A percentile compares a stretch with the other conserved stretches of the same genome.
Conservation (phyloP, 2,113 vertebrate genomes). For the Rhadina sibilatrix region DNA sequence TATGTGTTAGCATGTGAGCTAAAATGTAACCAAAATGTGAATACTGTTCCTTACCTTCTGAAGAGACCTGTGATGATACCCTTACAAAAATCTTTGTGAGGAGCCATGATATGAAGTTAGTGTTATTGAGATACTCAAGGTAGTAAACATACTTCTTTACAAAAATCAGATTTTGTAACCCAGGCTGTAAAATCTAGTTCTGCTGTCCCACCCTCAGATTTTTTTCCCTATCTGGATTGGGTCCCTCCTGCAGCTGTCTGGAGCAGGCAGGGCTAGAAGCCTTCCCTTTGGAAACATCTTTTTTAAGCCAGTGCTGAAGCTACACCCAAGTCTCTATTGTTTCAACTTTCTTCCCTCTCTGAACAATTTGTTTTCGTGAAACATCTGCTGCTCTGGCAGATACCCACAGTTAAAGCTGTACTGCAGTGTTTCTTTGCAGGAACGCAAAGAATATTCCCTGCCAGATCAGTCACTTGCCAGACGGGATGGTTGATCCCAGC, state of each 20-base stretch:
- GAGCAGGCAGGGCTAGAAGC: not conserved
- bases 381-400: constrained; percentile 47
- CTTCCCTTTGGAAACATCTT: not conserved
- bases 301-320: not conserved
- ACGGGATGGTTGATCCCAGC: not conserved
- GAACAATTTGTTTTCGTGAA: constrained; percentile 24
- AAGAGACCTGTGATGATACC: not conserved
- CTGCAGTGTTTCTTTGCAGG: not conserved
- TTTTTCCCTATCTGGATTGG: not conserved
- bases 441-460: not conserved
- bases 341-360: not conserved
- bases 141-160: not conserved
- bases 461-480: not conserved
- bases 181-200: not conserved
- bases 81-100: not conserved
- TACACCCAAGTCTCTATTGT: not conserved
- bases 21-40: not conserved
- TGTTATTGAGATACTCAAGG: not conserved
- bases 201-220: not conserved
- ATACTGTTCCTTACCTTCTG: not conserved
- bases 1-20: fast-evolving
- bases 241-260: not conserved
- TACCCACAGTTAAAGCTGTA: not conserved
- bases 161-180: not conserved
- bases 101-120: not conserved